Conservation (phyloP, 2,797 vertebrate species). For the Epinephelus coioides region DNA sequence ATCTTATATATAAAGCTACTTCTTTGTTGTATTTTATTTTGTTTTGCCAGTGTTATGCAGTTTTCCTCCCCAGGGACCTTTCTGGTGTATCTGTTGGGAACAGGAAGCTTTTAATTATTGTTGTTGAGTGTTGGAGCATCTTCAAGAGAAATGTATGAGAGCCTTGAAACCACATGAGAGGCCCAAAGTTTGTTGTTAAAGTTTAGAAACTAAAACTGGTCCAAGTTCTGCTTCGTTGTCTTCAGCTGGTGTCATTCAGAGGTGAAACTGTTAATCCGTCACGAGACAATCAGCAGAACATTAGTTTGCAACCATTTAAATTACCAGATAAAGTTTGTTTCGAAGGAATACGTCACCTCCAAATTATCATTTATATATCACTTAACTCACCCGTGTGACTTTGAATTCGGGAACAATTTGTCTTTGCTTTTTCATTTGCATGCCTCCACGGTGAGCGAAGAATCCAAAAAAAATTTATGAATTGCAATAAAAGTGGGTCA, state of each 20-base stretch:
- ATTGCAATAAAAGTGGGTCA: no score
- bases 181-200: neutral
- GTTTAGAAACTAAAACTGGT: slow-evolving; percentile 17
- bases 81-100: slow-evolving; percentile 4
- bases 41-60: slow-evolving; percentile 4
- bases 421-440: no score
- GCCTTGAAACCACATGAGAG: slow-evolving; percentile 14
- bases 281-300: neutral
- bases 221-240: neutral
- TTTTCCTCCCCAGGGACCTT: slow-evolving; percentile 25
- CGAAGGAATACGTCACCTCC: no score
- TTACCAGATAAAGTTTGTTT: neutral
- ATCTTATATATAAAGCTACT: neutral
- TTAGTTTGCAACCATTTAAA: neutral
- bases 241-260: neutral
- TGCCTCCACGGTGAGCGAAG: no score
- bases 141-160: neutral
- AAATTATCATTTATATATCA: no score
- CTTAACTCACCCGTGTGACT: no score
- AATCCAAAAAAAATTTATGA: no score
- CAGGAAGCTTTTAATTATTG: slow-evolving; percentile 21
- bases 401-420: no score
- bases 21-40: slow-evolving; percentile 22
- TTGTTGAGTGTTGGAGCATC: slow-evolving; percentile 25
- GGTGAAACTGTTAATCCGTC: neutral